phyloP scores from a whole-genome alignment of 2,113 vertebrate genomes.

The Morone saxatilis region DNA sequence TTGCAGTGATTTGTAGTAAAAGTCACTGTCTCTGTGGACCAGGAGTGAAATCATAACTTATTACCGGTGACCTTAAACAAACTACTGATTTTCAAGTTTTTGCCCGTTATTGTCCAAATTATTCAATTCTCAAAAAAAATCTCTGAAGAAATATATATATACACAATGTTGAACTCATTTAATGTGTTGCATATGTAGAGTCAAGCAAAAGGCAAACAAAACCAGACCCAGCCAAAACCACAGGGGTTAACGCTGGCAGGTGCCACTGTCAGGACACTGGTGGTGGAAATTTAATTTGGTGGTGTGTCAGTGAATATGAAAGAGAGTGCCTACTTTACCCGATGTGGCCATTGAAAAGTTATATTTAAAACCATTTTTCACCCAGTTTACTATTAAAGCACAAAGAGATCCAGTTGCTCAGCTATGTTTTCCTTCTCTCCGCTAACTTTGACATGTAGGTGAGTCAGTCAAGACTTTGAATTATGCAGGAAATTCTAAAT shows the following conservation, averaged over 20 bases:
- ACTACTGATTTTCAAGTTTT: conserved; percentile 37
- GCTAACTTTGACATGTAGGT: background rate
- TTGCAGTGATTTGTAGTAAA: conserved; percentile 23
- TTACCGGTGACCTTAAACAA: conserved; percentile 32
- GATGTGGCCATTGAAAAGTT: background rate
- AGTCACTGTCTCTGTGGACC: background rate
- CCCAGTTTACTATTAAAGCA: conserved; percentile 67
- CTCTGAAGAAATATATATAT: background rate
- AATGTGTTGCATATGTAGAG: background rate
- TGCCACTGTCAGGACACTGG: background rate
- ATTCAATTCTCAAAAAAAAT: background rate
- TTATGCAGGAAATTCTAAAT: conserved; percentile 37
- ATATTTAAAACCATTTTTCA: conserved; percentile 4
- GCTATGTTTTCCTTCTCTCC: conserved; percentile 5
- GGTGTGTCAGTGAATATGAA: background rate
- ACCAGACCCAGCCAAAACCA: background rate
- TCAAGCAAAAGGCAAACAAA: background rate
- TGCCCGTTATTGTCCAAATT: conserved; percentile 1
- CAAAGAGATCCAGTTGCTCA: conserved; percentile 42
- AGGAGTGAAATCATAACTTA: conserved; percentile 19
- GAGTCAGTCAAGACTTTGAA: conserved; percentile 12
- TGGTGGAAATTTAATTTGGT: background rate
- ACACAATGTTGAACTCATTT: background rate
- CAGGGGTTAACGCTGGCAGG: background rate
- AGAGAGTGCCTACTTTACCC: background rate